Base-by-base conservation (phyloP, 2,797 vertebrate genomes). In the Cercopithecus petaurista region DNA sequence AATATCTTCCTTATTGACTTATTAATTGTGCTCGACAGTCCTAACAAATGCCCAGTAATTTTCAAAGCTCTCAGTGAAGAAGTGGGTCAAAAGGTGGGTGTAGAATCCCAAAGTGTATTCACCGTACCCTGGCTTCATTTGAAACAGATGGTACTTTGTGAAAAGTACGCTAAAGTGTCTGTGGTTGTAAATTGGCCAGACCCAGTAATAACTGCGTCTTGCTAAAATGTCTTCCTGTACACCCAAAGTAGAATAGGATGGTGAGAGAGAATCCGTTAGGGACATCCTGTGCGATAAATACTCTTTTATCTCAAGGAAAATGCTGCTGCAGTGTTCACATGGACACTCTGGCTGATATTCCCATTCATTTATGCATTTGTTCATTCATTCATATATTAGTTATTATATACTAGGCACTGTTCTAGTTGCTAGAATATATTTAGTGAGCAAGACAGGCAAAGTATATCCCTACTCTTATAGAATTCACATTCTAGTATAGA, bases 41-140 rank as follows among this genome's bases (percentile, higher is more conserved):
- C 4, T 50, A 24, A 70, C n/a, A 88, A 39, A 43, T 61, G 9
- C 10, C 52, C 57, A 30, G 17, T 72, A 30, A 48, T 92, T 92
- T 96, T 94, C 72, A 90, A 55, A 97, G 39, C 30, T 67, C 26
- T 72, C 36, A 59, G 2, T 55, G 59, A 95, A 89, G 73, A 93
- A 43, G 48, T 64, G 36, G 15, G 36, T 90, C 28, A 59, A 81
- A 90, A 92, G 36, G 57, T 59, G 3, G 50, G 1, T 52, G 0
- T 84, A 36, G 80, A 83, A 67, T 95, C 80, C 36, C 96, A 39
- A 96, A 93, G 43, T 57, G 41, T 22, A 55, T 43, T 90, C 81
- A 55, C 28, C 10, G 0, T 43, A 55, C 33, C 61, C 59, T 64
- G 43, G 26, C 77, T 90, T 96, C 80, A 22, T 83, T 85, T 67